Conservation (phyloP, 2,888 invertebrate species). For the Lomographa bimaculata region DNA sequence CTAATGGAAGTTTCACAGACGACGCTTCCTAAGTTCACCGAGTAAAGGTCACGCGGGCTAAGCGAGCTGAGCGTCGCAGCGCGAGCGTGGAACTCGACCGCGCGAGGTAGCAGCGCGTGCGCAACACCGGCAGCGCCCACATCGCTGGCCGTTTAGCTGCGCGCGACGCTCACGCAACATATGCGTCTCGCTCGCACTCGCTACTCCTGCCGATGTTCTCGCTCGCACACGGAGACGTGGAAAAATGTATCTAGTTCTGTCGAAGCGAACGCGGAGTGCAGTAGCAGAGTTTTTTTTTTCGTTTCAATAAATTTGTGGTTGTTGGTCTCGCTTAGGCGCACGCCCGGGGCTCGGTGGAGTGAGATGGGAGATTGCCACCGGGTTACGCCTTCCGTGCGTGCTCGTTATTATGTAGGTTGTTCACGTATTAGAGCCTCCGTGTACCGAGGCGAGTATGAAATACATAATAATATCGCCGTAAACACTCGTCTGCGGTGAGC, state of each 20-base stretch:
- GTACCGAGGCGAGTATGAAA: conserved; percentile 74
- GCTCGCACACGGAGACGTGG: conserved; percentile 67
- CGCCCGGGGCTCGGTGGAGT: conserved; percentile 73
- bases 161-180: conserved; percentile 52
- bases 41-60: conserved; percentile 80
- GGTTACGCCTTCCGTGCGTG: conserved; percentile 82
- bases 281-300: conserved; percentile 78
- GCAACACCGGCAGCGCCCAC: conserved; percentile 83
- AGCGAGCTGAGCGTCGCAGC: conserved; percentile 77
- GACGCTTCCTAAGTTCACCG: conserved; percentile 83
- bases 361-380: conserved; percentile 76
- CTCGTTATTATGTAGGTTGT: conserved; percentile 81
- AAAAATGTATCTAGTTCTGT: conserved; percentile 84
- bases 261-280: conserved; percentile 79
- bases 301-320: conserved; percentile 83
- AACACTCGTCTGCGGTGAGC: conserved; percentile 71
- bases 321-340: conserved; percentile 79
- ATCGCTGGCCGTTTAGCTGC: conserved; percentile 74
- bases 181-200: conserved; percentile 55
- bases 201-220: conserved; percentile 38
- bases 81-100: conserved; percentile 76
- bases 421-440: conserved; percentile 76
- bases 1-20: conserved; percentile 79
- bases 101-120: conserved; percentile 78
- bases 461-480: conserved; percentile 70